phyloP scores from a whole-genome alignment of 2,797 vertebrate genomes.

The Babyrousa celebensis region DNA sequence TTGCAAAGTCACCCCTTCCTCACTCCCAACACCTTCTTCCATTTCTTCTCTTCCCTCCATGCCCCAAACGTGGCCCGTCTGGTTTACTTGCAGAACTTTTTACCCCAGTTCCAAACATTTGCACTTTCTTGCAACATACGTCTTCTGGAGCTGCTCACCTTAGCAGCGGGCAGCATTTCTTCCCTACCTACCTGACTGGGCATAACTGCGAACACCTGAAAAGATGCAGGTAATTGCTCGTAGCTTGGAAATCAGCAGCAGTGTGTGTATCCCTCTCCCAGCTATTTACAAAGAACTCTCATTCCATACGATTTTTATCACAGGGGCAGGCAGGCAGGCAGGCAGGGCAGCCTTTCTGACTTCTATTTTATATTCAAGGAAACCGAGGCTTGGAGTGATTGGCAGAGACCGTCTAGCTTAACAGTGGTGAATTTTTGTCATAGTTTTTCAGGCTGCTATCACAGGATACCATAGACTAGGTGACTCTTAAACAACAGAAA shows the following conservation, averaged over 20 bases:
- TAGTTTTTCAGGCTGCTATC: background rate
- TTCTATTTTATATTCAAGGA: background rate
- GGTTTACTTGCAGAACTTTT: background rate
- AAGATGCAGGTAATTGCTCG: background rate
- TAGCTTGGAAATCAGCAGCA: background rate
- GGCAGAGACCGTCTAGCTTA: background rate
- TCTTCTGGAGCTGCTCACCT: background rate
- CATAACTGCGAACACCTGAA: accelerated
- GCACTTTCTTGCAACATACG: background rate
- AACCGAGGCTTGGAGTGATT: background rate
- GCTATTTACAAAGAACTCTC: background rate
- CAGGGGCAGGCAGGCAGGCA: no score
- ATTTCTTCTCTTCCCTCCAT: background rate
- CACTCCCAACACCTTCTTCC: conserved; percentile 71
- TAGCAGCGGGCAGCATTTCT: accelerated
- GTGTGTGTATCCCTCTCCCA: background rate
- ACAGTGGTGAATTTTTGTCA: background rate
- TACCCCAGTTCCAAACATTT: background rate
- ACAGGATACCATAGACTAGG: background rate
- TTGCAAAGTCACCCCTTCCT: conserved; percentile 67
- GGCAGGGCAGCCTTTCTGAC: background rate
- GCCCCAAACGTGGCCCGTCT: background rate
- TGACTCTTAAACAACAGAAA: background rate
- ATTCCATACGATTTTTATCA: background rate
- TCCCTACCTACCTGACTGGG: background rate